Percentiles rank a stretch among this genome's conserved stretches.
These are phyloP conservation scores for Drosophila diplacantha DNA, from an alignment of 2,888 invertebrate genomes.

Conservation along the genomic window DNA sequence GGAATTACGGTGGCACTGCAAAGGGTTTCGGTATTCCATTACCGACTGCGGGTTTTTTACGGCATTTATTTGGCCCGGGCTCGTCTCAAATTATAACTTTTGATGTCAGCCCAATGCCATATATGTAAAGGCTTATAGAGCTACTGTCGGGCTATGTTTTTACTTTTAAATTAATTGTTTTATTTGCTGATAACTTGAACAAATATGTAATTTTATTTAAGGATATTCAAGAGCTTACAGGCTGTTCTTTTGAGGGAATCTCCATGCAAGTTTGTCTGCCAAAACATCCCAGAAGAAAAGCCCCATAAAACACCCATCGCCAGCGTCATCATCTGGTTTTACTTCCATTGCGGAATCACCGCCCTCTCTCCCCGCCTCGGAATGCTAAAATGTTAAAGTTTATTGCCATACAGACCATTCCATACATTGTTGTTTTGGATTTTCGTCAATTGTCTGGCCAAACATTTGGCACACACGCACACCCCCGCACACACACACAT, in stretches of 20 bases:
- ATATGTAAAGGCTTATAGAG: neutral
- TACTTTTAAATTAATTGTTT: neutral
- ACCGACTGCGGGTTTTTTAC: neutral
- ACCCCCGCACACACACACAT: slow-evolving; percentile 17
- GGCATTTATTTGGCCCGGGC: slow-evolving; percentile 3
- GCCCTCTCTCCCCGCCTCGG: slow-evolving; percentile 11
- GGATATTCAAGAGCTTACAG: too few species aligned
- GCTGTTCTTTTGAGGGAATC: too few species aligned
- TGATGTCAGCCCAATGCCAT: slow-evolving; percentile 1
- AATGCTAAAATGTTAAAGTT: slow-evolving; percentile 39
- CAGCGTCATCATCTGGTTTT: slow-evolving; percentile 5
- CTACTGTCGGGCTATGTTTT: neutral
- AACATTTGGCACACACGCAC: slow-evolving; percentile 42
- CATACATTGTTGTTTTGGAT: slow-evolving; percentile 31
- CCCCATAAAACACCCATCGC: neutral
- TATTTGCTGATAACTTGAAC: neutral
- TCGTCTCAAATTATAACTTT: slow-evolving; percentile 5
- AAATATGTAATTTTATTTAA: neutral
- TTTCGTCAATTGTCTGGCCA: slow-evolving; percentile 56
- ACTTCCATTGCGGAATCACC: slow-evolving; percentile 21
- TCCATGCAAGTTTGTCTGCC: neutral
- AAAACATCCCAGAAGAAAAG: neutral
- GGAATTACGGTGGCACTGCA: neutral
- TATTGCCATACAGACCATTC: slow-evolving; percentile 18
- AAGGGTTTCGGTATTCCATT: slow-evolving; percentile 34